Percentiles rank a stretch among this genome's conserved stretches.
These are phyloP conservation scores for Carcinoscorpius rotundicauda DNA, from an alignment of 1,140 invertebrate genomes.

Conservation along the genomic window DNA sequence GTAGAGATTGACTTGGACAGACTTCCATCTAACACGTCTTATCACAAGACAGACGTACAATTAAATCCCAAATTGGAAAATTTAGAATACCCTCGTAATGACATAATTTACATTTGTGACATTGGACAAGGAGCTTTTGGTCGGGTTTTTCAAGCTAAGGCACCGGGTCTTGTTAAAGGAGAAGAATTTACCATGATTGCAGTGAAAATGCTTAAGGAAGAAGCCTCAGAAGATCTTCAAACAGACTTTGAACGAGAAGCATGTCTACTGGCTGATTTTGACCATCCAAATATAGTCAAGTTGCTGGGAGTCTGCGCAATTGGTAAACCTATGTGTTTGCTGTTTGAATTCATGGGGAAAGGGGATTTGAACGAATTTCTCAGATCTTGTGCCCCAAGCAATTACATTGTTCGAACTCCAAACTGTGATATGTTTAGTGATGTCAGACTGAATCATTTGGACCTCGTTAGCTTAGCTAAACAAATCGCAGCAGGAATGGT, in stretches of 20 bases:
- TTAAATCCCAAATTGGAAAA: constrained; percentile 86
- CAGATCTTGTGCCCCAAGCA: constrained; percentile 50
- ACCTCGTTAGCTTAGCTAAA: constrained; percentile 63
- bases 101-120: constrained; percentile 87
- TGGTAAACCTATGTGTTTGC: constrained; percentile 80
- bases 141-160: constrained; percentile 84
- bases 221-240: constrained; percentile 83
- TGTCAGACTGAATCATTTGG: constrained; percentile 50
- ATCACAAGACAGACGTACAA: constrained; percentile 65
- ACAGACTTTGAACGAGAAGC: constrained; percentile 90
- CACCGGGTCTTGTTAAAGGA: constrained; percentile 65
- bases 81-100: constrained; percentile 86
- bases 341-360: constrained; percentile 84
- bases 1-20: constrained; percentile 78
- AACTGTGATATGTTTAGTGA: constrained; percentile 37
- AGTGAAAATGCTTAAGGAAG: constrained; percentile 95
- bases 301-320: constrained; percentile 80
- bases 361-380: constrained; percentile 87
- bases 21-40: constrained; percentile 71
- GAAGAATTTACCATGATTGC: constrained; percentile 87
- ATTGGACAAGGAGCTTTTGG: constrained; percentile 92
- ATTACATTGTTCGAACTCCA: constrained; percentile 48
- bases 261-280: constrained; percentile 79
- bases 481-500: constrained; percentile 90
- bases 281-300: constrained; percentile 88